Conservation (phyloP, 2,113 vertebrate genomes). For the Otus sunia region DNA sequence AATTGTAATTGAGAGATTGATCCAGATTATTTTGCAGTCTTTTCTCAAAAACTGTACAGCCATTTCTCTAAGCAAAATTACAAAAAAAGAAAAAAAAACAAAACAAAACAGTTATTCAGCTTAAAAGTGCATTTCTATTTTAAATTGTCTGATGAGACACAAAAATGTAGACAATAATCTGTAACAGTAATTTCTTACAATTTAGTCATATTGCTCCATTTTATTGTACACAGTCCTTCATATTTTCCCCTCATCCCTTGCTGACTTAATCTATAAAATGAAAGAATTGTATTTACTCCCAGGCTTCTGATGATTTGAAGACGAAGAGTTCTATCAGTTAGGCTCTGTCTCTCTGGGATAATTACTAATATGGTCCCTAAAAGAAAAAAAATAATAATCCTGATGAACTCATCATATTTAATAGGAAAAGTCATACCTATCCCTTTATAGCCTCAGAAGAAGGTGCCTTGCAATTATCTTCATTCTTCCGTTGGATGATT, state of each 20-base stretch:
- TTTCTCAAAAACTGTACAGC: not conserved
- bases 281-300: not conserved
- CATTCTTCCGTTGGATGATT: not conserved
- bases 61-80: not conserved
- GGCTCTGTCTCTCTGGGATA: not conserved
- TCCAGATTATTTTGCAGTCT: not conserved
- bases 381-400: not conserved
- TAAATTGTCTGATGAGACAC: not conserved
- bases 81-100: not conserved
- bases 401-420: not conserved
- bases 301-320: not conserved
- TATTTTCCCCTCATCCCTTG: not conserved
- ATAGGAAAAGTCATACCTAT: not conserved
- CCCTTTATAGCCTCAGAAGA: fast-evolving
- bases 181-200: not conserved
- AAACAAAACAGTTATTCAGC: not conserved
- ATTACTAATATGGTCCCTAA: not conserved
- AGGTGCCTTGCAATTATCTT: not conserved
- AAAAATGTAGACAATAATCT: not conserved
- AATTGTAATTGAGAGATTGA: not conserved
- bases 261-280: not conserved
- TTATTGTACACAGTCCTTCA: not conserved
- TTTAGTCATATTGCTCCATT: not conserved
- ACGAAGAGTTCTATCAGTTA: not conserved
- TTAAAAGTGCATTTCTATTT: not conserved